Percentiles rank a stretch among this genome's conserved stretches.
Conservation (phyloP, 2,888 invertebrate species). For the Ormyrus nitidulus region DNA sequence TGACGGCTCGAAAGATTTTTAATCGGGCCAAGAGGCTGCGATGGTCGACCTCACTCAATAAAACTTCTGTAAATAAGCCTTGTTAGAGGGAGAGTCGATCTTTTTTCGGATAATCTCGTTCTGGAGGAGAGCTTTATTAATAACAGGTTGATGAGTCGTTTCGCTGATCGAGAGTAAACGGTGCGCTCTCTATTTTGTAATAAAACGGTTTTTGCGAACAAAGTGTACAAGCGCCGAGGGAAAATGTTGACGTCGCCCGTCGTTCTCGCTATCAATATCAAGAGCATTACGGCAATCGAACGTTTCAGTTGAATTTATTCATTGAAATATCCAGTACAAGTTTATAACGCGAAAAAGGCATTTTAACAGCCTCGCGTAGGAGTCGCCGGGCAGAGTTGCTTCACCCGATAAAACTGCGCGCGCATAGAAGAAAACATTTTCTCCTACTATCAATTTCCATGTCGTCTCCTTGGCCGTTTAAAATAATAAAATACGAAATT, state of each 20-base stretch:
- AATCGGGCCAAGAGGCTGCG: conserved; percentile 33
- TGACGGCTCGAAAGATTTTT: conserved; percentile 23
- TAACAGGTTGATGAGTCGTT: no score
- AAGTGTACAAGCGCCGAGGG: not conserved
- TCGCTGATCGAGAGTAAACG: no score
- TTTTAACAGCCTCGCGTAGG: conserved; percentile 18
- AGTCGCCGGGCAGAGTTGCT: conserved; percentile 27
- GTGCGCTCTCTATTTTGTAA: no score
- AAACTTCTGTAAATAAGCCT: conserved; percentile 55
- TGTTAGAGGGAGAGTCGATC: conserved; percentile 14
- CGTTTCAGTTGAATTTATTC: conserved; percentile 24
- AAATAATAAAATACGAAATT: conserved; percentile 46
- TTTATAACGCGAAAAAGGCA: conserved; percentile 6
- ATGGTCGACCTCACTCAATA: conserved; percentile 47
- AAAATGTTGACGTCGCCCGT: not conserved
- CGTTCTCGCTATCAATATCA: conserved; percentile 11
- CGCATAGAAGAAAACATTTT: conserved; percentile 41
- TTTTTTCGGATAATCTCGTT: not conserved
- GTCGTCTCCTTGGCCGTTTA: conserved; percentile 21
- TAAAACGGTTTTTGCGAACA: not conserved
- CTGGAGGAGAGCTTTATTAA: no score
- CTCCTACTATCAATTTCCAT: conserved; percentile 36
- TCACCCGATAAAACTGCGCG: conserved; percentile 37
- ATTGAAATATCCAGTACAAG: conserved; percentile 15
- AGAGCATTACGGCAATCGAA: conserved; percentile 14